These are phyloP conservation scores for Speoplatyrhinus poulsoni DNA, from an alignment of 2,113 vertebrate genomes.

Conservation along the genomic window DNA sequence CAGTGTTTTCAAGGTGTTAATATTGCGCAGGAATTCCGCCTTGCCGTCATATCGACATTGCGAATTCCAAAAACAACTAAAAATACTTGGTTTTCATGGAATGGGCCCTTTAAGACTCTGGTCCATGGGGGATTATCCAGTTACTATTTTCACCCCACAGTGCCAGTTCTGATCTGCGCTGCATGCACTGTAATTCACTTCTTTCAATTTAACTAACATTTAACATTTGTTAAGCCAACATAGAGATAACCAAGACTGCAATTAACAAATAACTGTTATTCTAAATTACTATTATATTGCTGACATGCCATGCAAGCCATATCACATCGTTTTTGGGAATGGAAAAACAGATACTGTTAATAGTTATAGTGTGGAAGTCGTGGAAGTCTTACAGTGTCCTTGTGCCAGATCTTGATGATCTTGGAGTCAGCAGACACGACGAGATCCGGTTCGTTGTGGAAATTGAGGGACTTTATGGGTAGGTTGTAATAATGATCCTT, in stretches of 20 bases:
- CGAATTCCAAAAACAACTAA: too few species aligned
- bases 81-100: too few species aligned
- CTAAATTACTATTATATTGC: background rate
- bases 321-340: background rate
- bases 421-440: constrained; percentile 92
- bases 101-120: background rate
- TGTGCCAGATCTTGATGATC: constrained; percentile 97
- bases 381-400: constrained; percentile 81
- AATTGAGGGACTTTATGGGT: constrained; percentile 90
- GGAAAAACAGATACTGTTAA: background rate
- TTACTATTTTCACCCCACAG: background rate
- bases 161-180: background rate
- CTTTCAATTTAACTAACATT: background rate
- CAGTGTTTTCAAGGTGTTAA: too few species aligned
- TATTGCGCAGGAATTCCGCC: too few species aligned
- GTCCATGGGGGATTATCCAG: too few species aligned
- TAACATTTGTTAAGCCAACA: background rate
- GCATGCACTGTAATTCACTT: background rate
- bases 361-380: background rate
- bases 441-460: constrained; percentile 86
- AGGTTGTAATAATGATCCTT: constrained; percentile 96
- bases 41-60: too few species aligned
- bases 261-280: background rate
- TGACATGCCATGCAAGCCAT: background rate
- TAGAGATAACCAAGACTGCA: background rate